Evolutionary conservation across 2,113 vertebrate genomes (phyloP), one percentile per base, ranked within the genome.

Genomic region (Narcine bancroftii): DNA sequence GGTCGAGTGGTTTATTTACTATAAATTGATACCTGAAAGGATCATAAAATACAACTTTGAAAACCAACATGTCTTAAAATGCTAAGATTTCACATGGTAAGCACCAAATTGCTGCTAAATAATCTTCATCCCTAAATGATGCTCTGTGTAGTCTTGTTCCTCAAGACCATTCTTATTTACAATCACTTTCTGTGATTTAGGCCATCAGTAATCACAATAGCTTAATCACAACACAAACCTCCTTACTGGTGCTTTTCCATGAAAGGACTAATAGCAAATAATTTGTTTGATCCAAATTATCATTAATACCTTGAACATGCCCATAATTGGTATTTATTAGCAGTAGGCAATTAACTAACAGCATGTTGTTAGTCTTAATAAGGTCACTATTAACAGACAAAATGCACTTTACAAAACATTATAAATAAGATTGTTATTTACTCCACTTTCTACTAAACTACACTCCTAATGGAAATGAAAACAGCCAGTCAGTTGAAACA

Each of bases 281-380:
- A 60, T n/a, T 60, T 63, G 36, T 87, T 63, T 87, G 13, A 60
- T 2, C 53, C 33, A 60, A 56, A 87, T 60, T 87, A 87, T n/a
- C 81, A 87, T 83, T 36, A 60, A 17, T n/a, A 87, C 53, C 50
- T 33, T 36, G 81, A 56, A 60, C 53, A 87, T 60, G 81, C 81
- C 81, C 33, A 36, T 87, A 87, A 87, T 87, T 87, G 81, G n/a
- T n/a, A 87, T 87, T 87, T 63, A 87, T 87, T 87, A 63, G 36
- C 81, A 87, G 53, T 60, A 13, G 81, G 81, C 81, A 63, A 87
- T 87, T 87, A 87, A 87, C 33, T 87, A 87, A 60, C 81, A 87
- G 81, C 53, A 36, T 11, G 53, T 63, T 87, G 81, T 60, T 87
- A 60, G 53, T 63, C 13, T 33, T 87, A 87, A 87, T 87, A 87